A percentile compares a stretch with the other conserved stretches of the same genome.
These are phyloP conservation scores for Fistularia tabacaria DNA, from an alignment of 2,797 vertebrate genomes.

Conservation along the genomic window DNA sequence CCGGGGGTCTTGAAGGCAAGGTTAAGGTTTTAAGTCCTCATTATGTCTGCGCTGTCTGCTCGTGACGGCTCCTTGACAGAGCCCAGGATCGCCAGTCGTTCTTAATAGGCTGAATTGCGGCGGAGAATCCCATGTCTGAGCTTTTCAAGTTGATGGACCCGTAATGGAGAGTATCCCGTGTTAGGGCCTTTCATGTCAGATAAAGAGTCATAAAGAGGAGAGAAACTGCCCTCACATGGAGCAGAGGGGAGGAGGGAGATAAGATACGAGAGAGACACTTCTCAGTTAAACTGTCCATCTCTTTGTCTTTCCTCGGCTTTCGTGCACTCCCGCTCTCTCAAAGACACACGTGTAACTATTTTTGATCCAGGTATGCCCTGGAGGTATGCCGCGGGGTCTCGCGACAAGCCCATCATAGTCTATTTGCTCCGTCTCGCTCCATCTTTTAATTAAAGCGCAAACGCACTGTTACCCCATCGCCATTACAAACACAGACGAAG, in stretches of 20 bases:
- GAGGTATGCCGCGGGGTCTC: constrained; percentile 15
- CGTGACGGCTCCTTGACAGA: constrained; percentile 72
- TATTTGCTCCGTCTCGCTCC: constrained; percentile 35
- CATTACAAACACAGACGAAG: constrained; percentile 53
- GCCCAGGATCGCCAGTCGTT: constrained; percentile 67
- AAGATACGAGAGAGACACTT: constrained; percentile 65
- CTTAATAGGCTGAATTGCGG: constrained; percentile 72
- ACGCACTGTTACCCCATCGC: constrained; percentile 10
- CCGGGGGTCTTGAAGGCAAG: constrained; percentile 67
- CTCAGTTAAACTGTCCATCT: constrained; percentile 66
- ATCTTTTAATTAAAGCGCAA: constrained; percentile 22
- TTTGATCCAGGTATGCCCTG: constrained; percentile 25
- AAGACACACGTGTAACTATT: constrained; percentile 6
- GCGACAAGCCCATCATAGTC: constrained; percentile 4
- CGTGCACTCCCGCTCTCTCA: constrained; percentile 27
- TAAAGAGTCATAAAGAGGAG: constrained; percentile 78
- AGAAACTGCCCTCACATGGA: constrained; percentile 67
- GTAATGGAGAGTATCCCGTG: constrained; percentile 76
- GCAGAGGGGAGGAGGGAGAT: constrained; percentile 63
- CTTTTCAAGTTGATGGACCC: constrained; percentile 78
- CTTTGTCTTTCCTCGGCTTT: constrained; percentile 11
- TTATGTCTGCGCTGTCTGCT: constrained; percentile 68
- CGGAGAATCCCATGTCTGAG: constrained; percentile 70
- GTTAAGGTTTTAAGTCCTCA: constrained; percentile 77
- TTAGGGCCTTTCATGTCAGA: constrained; percentile 79